phyloP scores from a whole-genome alignment of 2,113 vertebrate species.

The Halcyon senegalensis region DNA sequence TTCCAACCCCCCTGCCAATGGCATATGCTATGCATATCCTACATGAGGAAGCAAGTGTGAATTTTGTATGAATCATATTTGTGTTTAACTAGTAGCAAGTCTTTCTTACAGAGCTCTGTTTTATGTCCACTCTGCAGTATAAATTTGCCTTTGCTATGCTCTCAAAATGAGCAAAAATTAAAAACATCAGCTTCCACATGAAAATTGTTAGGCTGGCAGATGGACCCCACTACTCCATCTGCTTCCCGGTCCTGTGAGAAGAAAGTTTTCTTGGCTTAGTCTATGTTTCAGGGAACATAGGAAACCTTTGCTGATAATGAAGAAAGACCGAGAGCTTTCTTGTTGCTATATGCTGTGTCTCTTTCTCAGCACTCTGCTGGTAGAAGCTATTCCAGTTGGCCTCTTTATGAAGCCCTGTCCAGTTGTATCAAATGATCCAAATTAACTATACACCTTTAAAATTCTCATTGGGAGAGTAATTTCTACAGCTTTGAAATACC shows the following conservation, averaged over 20 bases:
- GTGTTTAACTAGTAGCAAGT: background rate
- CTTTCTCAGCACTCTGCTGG: background rate
- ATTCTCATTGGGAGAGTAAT: background rate
- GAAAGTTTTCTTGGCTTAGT: background rate
- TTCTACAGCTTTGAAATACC: background rate
- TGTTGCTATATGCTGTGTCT: background rate
- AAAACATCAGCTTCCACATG: fast-evolving
- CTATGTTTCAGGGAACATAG: background rate
- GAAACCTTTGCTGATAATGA: background rate
- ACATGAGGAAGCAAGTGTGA: background rate
- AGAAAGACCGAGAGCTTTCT: background rate
- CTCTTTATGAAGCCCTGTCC: background rate
- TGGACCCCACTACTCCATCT: background rate
- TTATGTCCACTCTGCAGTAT: background rate
- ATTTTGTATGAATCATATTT: background rate
- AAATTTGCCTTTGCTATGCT: background rate
- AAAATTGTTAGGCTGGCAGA: background rate
- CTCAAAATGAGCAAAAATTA: background rate
- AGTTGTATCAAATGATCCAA: background rate
- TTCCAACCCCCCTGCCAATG: no score
- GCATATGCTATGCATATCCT: background rate
- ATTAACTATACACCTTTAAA: background rate
- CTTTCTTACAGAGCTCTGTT: background rate
- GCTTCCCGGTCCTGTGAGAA: background rate
- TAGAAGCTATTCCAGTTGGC: fast-evolving